These are phyloP conservation scores for Ephestia elutella DNA, from an alignment of 1,140 invertebrate genomes.

Conservation along the genomic window DNA sequence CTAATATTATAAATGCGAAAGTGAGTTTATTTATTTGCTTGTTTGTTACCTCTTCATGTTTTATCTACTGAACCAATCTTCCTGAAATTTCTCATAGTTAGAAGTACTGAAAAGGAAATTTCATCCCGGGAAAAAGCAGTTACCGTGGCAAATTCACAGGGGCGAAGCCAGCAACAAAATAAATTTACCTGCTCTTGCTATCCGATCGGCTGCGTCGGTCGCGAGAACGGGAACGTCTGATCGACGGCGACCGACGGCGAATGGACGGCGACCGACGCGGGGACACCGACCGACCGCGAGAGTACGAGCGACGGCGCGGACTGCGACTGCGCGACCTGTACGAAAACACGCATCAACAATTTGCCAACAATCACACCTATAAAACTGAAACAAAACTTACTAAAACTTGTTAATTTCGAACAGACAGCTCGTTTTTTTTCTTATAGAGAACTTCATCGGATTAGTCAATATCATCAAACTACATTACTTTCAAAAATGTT, in stretches of 20 bases:
- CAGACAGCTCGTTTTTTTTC: not conserved
- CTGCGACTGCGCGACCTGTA: slow-evolving; percentile 62
- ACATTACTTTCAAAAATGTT: slow-evolving; percentile 6
- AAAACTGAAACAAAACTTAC: not conserved
- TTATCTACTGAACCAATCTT: too few species aligned
- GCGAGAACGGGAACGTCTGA: slow-evolving; percentile 54
- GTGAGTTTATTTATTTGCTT: too few species aligned
- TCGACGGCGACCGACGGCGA: slow-evolving; percentile 58
- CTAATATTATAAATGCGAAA: too few species aligned
- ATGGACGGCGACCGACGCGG: slow-evolving; percentile 61
- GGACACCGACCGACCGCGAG: slow-evolving; percentile 50
- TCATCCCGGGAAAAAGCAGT: too few species aligned
- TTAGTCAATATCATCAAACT: slow-evolving; percentile 1
- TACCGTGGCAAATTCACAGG: too few species aligned
- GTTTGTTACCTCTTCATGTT: too few species aligned
- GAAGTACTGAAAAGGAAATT: too few species aligned
- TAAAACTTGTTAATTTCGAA: not conserved
- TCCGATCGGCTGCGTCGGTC: slow-evolving; percentile 63
- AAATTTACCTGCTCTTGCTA: slow-evolving; percentile 58
- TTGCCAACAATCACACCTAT: not conserved
- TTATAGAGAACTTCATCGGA: not conserved
- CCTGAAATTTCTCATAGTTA: too few species aligned
- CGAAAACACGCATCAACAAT: not conserved
- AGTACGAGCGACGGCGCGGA: slow-evolving; percentile 59
- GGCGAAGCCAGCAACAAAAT: too few species aligned